Percentiles rank a stretch among this genome's conserved stretches.
Conservation (phyloP, 2,888 invertebrate species). For the Yponomeuta cagnagella region DNA sequence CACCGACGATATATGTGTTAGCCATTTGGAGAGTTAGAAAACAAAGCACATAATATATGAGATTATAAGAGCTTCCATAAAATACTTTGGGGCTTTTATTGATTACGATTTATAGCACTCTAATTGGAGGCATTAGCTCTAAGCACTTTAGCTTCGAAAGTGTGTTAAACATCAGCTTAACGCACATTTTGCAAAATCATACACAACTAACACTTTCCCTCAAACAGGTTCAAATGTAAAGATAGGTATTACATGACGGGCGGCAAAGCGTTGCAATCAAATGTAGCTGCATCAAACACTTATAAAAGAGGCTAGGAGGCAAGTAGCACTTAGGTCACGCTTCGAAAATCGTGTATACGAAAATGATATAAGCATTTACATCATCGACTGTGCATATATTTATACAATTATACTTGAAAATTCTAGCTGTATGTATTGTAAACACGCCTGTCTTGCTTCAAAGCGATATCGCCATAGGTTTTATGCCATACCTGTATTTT, state of each 20-base stretch:
- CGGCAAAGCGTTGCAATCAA: conserved; percentile 50
- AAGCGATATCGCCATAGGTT: not conserved
- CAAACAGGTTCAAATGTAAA: not conserved
- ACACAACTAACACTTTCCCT: not conserved
- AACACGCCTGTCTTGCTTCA: not conserved
- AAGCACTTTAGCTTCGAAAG: conserved; percentile 5
- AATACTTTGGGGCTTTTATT: not conserved
- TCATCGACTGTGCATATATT: conserved; percentile 14
- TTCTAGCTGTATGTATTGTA: not conserved
- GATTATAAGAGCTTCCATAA: not conserved
- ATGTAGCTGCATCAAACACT: conserved; percentile 21
- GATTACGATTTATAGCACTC: not conserved
- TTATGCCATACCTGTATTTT: not conserved
- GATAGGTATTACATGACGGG: conserved; percentile 45
- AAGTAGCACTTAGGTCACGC: conserved; percentile 45
- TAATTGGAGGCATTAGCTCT: not conserved
- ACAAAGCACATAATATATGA: not conserved
- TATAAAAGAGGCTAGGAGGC: not conserved
- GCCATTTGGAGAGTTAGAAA: not conserved
- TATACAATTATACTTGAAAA: too few relatives aligned
- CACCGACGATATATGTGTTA: too few relatives aligned
- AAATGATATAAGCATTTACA: conserved; percentile 34
- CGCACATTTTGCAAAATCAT: conserved; percentile 32
- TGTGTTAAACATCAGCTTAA: conserved; percentile 18
- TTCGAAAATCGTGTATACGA: conserved; percentile 32